These are phyloP conservation scores for Agrypnia vestita DNA, from an alignment of 1,140 invertebrate genomes.

Conservation along the genomic window DNA sequence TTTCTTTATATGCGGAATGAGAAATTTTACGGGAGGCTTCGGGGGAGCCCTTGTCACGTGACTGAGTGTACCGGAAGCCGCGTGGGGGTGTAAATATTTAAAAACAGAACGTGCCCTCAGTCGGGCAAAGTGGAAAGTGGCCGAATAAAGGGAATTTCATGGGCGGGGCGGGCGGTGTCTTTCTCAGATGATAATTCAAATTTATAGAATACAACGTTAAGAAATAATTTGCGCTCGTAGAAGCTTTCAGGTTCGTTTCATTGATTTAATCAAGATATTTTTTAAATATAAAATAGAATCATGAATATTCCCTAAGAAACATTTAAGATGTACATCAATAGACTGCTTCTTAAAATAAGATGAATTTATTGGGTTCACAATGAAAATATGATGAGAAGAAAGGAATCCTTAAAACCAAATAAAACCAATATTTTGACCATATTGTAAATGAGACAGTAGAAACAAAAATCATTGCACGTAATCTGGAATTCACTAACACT, in stretches of 20 bases:
- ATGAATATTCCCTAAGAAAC: no score
- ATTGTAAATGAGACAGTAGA: no score
- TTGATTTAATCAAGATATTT: background rate
- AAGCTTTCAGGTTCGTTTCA: background rate
- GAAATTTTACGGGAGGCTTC: constrained; percentile 48
- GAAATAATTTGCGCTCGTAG: constrained; percentile 19
- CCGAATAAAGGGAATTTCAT: constrained; percentile 52
- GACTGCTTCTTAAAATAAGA: no score
- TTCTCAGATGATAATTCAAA: constrained; percentile 48
- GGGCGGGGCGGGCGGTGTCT: background rate
- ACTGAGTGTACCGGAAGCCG: constrained; percentile 15
- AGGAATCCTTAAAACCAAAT: no score
- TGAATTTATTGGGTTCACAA: no score
- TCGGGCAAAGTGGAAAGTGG: constrained; percentile 49
- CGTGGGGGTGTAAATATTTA: constrained; percentile 52
- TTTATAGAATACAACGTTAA: constrained; percentile 19
- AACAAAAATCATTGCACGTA: no score
- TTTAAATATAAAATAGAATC: no score
- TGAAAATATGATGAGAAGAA: no score
- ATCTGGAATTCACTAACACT: no score
- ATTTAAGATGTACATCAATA: no score
- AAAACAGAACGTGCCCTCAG: constrained; percentile 54
- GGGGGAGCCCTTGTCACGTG: constrained; percentile 39
- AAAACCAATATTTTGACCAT: no score
- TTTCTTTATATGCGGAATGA: constrained; percentile 50